These are phyloP conservation scores for Megalops atlanticus DNA, from an alignment of 2,113 vertebrate genomes.

Conservation along the genomic window DNA sequence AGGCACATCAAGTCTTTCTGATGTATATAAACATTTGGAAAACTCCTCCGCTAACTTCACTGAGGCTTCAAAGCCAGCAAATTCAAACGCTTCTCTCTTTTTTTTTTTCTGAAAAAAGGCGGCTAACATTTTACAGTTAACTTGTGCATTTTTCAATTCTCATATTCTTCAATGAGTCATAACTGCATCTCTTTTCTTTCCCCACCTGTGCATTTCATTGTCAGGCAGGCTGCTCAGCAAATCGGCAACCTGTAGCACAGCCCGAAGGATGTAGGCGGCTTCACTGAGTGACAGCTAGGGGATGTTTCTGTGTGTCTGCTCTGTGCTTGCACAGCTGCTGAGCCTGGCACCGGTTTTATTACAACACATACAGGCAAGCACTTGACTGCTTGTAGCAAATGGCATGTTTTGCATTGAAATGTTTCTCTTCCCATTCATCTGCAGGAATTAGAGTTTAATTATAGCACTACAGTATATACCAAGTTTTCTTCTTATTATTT, in stretches of 20 bases:
- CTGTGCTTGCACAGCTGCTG: conserved; percentile 15
- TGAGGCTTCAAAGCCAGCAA: not conserved
- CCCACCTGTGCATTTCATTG: not conserved
- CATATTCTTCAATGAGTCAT: not conserved
- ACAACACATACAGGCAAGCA: not conserved
- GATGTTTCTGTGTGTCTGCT: not conserved
- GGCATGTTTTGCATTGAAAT: conserved; percentile 18
- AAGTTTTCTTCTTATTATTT: not conserved
- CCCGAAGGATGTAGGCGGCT: not conserved
- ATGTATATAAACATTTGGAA: not conserved
- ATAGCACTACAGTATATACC: not conserved
- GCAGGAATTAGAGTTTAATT: not conserved
- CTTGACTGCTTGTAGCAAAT: not conserved
- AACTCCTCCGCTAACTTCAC: conserved; percentile 11
- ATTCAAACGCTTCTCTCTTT: not conserved
- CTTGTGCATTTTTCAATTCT: conserved; percentile 17
- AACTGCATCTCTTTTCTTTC: not conserved
- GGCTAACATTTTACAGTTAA: conserved; percentile 28
- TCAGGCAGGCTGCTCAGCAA: not conserved
- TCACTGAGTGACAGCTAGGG: not conserved
- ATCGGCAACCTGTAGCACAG: not conserved
- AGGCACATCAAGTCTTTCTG: conserved; percentile 20
- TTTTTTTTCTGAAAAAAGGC: conserved; percentile 17
- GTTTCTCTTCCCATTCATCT: conserved; percentile 1
- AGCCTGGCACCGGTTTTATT: not conserved